Conservation (phyloP, 2,797 vertebrate genomes). For the Megaceryle alcyon region DNA sequence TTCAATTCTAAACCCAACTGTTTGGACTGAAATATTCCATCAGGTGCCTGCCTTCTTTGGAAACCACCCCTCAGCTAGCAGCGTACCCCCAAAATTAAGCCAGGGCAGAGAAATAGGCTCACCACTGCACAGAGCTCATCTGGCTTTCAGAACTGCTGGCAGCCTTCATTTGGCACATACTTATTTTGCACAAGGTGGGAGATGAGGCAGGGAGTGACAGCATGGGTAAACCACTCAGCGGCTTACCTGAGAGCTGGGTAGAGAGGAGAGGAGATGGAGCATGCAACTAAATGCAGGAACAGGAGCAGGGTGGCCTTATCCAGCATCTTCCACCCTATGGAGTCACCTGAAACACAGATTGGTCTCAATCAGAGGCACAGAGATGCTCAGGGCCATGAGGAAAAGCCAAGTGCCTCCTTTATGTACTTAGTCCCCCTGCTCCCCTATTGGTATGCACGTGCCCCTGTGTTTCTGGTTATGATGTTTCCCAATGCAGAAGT, state of each 20-base stretch:
- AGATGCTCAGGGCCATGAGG: background rate
- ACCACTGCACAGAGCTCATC: background rate
- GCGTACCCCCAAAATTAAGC: background rate
- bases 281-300: conserved; percentile 84
- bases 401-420: background rate
- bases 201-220: background rate
- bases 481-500: background rate
- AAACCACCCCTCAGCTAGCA: background rate
- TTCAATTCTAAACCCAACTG: background rate
- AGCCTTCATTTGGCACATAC: background rate
- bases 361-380: background rate
- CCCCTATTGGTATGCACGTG: fast-evolving
- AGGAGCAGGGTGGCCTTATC: conserved; percentile 84
- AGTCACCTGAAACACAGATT: conserved; percentile 45
- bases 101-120: background rate
- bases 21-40: background rate
- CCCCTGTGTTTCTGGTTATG: background rate
- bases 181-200: background rate
- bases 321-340: conserved; percentile 79
- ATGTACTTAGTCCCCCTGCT: background rate
- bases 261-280: conserved; percentile 81
- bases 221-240: background rate
- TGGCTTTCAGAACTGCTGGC: background rate
- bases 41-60: background rate
- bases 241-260: conserved; percentile 88